Conservation (phyloP, 2,113 vertebrate genomes). For the Paradoxurus hermaphroditus region DNA sequence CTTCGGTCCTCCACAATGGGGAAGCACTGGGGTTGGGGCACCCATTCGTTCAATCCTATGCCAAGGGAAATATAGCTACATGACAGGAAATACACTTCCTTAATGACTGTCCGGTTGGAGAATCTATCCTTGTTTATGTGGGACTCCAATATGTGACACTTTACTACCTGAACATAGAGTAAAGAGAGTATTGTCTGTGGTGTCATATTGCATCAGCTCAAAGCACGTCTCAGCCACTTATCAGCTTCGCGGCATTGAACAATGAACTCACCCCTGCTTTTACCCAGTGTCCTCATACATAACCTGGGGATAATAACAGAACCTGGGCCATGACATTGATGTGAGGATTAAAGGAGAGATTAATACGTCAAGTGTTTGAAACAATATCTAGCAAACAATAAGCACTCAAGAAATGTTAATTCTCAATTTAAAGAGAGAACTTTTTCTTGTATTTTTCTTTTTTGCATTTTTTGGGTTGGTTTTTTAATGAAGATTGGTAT, state of each 20-base stretch:
- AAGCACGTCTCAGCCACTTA: background rate
- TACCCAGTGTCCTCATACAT: background rate
- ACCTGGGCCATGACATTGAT: background rate
- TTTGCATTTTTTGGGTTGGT: background rate
- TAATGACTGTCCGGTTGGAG: background rate
- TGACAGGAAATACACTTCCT: background rate
- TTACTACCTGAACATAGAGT: background rate
- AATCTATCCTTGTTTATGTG: background rate
- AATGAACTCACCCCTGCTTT: background rate
- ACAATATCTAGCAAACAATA: background rate
- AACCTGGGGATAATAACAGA: background rate
- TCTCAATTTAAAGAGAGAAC: background rate
- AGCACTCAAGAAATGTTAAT: background rate
- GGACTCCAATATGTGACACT: background rate
- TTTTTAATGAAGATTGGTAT: constrained; percentile 33
- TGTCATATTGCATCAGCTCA: background rate
- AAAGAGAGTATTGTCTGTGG: background rate
- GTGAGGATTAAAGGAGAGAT: background rate
- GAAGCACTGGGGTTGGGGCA: background rate
- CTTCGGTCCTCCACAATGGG: background rate
- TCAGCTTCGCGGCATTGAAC: background rate
- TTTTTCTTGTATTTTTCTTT: background rate
- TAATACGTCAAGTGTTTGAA: background rate
- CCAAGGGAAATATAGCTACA: background rate
- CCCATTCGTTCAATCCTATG: background rate